phyloP scores from a whole-genome alignment of 1,140 invertebrate species.

The Apis mellifera region Amel_HAv3.1 CM009940.2:8179001-8179500 shows the following conservation, averaged over 20 bases:
- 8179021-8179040: background rate
- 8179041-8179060: background rate
- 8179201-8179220: background rate
- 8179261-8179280: background rate
- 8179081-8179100: background rate
- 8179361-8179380: slow-evolving; percentile 26
- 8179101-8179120: slow-evolving; percentile 11
- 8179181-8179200: slow-evolving; percentile 2
- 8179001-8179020: background rate
- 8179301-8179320: background rate
- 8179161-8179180: slow-evolving; percentile 1
- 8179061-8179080: background rate
- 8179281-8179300: background rate
- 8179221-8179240: background rate
- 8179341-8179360: background rate
- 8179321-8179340: background rate
- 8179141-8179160: background rate
- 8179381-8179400: slow-evolving; percentile 6
- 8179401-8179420: slow-evolving; percentile 10
- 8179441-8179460: too few relatives aligned
- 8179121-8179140: slow-evolving; percentile 8
- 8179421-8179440: slow-evolving; percentile 15
- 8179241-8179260: background rate
- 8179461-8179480: background rate
- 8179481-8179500: background rate